A percentile compares a stretch with the other conserved stretches of the same genome.
phyloP scores from a whole-genome alignment of 2,888 invertebrate genomes.

The Sepioteuthis lessoniana region DNA sequence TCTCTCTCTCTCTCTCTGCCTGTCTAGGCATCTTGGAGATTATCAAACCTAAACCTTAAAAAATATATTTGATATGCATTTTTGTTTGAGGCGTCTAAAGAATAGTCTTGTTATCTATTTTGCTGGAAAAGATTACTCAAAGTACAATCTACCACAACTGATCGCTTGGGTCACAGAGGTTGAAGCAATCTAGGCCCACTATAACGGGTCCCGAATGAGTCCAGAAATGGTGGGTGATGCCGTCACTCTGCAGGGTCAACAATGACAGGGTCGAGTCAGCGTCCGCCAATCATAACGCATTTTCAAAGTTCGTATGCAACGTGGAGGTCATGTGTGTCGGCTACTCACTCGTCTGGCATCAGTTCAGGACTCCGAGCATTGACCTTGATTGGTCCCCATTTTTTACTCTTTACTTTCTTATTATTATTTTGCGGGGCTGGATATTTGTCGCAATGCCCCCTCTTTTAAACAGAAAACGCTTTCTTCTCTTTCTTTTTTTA shows the following conservation, averaged over 20 bases:
- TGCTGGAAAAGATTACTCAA: neutral
- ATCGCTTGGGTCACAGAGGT: neutral
- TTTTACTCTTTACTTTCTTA: too few relatives aligned
- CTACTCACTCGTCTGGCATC: neutral
- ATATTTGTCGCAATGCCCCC: too few relatives aligned
- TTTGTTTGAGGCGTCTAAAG: neutral
- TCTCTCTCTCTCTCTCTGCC: neutral
- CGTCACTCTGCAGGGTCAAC: neutral
- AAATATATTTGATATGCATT: too few relatives aligned
- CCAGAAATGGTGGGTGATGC: slow-evolving; percentile 33
- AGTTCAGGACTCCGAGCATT: neutral
- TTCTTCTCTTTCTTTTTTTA: too few relatives aligned
- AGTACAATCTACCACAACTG: neutral
- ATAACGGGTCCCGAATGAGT: slow-evolving; percentile 2
- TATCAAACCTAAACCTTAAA: too few relatives aligned
- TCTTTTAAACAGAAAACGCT: too few relatives aligned
- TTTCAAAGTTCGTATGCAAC: neutral
- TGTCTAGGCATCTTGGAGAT: neutral
- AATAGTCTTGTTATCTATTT: neutral
- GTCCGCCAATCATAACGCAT: neutral
- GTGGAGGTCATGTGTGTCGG: neutral
- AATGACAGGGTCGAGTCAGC: slow-evolving; percentile 23
- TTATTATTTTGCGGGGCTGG: too few relatives aligned
- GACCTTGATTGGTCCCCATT: neutral
- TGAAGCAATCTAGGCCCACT: neutral